A percentile compares a stretch with the other conserved stretches of the same genome.
These are phyloP conservation scores for Aphelocoma californica DNA, from an alignment of 2,797 vertebrate genomes.

Conservation along the genomic window DNA sequence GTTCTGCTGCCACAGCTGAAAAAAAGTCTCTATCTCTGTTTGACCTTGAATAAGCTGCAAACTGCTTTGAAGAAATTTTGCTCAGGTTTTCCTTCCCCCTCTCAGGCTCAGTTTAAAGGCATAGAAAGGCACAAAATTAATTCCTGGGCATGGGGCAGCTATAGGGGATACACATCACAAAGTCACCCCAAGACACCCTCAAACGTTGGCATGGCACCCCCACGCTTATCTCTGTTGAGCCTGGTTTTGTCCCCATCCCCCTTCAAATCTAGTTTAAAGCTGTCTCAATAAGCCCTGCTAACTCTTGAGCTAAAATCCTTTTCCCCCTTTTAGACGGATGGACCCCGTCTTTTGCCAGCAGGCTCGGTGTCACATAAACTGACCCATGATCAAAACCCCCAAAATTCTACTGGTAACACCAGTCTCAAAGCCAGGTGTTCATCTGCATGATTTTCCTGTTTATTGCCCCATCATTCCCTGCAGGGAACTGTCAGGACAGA, in stretches of 20 bases:
- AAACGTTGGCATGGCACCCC: background rate
- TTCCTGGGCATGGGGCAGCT: too few relatives aligned
- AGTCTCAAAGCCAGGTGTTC: background rate
- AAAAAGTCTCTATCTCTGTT: too few relatives aligned
- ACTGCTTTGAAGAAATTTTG: too few relatives aligned
- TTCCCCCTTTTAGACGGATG: background rate
- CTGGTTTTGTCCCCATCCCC: background rate
- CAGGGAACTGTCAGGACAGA: background rate
- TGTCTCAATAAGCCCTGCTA: background rate
- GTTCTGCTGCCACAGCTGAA: too few relatives aligned
- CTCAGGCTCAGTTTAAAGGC: too few relatives aligned
- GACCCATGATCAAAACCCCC: background rate
- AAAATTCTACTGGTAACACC: background rate
- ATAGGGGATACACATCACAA: too few relatives aligned
- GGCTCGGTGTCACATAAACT: background rate
- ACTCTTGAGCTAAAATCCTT: background rate
- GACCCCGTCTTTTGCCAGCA: background rate
- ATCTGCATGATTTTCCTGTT: background rate
- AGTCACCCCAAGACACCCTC: background rate
- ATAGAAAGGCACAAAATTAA: too few relatives aligned
- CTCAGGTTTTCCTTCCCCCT: too few relatives aligned
- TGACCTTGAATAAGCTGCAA: too few relatives aligned
- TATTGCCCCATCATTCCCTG: background rate
- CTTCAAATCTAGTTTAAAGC: background rate
- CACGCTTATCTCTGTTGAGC: background rate